Conservation (phyloP, 2,797 vertebrate species). For the Peromyscus nudipes region DNA sequence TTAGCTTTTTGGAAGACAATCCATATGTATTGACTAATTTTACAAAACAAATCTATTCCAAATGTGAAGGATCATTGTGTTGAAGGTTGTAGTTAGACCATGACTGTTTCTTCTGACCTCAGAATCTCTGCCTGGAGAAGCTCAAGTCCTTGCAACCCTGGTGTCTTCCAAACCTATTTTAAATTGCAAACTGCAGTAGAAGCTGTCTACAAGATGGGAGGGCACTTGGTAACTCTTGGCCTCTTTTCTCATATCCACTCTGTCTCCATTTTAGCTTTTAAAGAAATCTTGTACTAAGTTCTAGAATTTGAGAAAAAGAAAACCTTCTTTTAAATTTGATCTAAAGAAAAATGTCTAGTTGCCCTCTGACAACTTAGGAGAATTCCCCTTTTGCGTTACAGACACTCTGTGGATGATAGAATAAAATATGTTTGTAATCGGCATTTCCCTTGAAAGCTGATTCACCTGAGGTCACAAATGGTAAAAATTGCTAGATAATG, state of each 20-base stretch:
- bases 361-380: background rate
- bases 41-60: slow-evolving; percentile 9
- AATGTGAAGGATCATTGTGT: background rate
- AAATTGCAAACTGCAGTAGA: background rate
- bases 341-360: background rate
- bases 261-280: background rate
- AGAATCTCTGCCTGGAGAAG: background rate
- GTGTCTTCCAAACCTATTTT: background rate
- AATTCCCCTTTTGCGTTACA: background rate
- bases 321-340: background rate
- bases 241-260: background rate
- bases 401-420: background rate
- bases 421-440: background rate
- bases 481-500: background rate
- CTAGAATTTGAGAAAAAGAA: background rate
- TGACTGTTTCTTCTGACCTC: background rate
- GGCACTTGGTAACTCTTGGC: background rate
- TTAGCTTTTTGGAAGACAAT: background rate
- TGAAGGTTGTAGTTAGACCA: background rate
- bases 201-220: background rate
- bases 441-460: background rate
- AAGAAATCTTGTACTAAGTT: background rate
- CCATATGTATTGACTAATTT: background rate
- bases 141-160: background rate
- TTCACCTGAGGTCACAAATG: background rate